Evolutionary conservation across 64 coral and sea anemone species (phyloP).

Genomic region (Montipora efflorescens): DNA sequence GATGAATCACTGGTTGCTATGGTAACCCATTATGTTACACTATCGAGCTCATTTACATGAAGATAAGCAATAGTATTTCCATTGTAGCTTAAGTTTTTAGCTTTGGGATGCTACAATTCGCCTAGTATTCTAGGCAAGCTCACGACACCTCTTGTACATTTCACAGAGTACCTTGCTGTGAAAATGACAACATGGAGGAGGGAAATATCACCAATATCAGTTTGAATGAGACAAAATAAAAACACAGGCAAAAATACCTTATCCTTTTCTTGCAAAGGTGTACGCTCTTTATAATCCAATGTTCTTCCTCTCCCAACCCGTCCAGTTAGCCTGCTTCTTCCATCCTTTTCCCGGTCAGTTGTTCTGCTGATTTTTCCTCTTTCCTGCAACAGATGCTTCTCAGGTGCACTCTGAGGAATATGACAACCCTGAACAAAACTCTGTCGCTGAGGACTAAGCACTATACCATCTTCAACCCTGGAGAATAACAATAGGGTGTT

Average conservation of each 20-base stretch:
- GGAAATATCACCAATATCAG: background rate
- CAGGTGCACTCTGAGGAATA: slow-evolving; percentile 86
- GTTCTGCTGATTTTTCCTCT: slow-evolving; percentile 83
- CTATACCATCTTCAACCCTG: slow-evolving; percentile 91
- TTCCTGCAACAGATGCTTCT: slow-evolving; percentile 68
- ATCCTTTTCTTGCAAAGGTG: slow-evolving; percentile 66
- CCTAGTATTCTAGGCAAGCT: too few relatives aligned
- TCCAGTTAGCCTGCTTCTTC: slow-evolving; percentile 87
- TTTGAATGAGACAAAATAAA: background rate
- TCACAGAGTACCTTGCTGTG: too few relatives aligned
- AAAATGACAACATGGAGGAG: too few relatives aligned
- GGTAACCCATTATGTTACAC: too few relatives aligned
- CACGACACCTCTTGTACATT: too few relatives aligned
- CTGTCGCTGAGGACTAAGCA: slow-evolving; percentile 91
- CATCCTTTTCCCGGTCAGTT: slow-evolving; percentile 84
- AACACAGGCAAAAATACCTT: slow-evolving; percentile 26
- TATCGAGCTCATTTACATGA: too few relatives aligned
- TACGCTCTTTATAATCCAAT: slow-evolving; percentile 65
- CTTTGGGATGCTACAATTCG: too few relatives aligned
- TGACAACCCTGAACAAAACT: slow-evolving; percentile 96
- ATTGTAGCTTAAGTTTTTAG: too few relatives aligned
- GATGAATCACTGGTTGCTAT: too few relatives aligned
- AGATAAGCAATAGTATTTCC: too few relatives aligned
- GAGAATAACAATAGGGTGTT: background rate
- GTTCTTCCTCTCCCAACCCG: slow-evolving; percentile 81